Base-by-base conservation (phyloP, 2,888 invertebrate genomes). In the Idaea straminata region DNA sequence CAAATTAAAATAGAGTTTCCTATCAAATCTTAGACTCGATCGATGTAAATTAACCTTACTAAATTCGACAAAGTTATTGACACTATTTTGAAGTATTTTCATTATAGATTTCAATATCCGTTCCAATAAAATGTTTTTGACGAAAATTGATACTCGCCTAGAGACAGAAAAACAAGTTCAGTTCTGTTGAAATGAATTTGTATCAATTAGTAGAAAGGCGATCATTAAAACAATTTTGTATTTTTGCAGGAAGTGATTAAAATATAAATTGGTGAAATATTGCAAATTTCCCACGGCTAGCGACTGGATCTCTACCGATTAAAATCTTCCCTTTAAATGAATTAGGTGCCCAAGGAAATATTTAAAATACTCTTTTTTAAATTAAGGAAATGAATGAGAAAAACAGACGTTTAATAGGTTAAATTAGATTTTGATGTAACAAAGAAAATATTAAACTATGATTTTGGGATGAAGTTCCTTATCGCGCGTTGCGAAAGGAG, bases 41-140 rank as follows among this genome's bases (percentile, higher is more conserved):
- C 25, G 25, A 3, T 25, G 47, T 47, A 36, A 63, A 61, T 67
- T 59, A 15, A 59, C 16, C 5, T 59, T 59, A 60, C 66, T 15
- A 61, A 68, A 70, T 70, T 71, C 62, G 59, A 62, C 66, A 47
- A 47, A 47, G 47, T 10, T 13, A 47, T 5, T 47, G 47, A 47
- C 47, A 3, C 47, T 47, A 47, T 47, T 47, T 47, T 47, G 47
- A 7, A 6, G 47, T 13, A 47, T 47, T 47, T 47, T 47, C 6
- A 7, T 47, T 47, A 47, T 47, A 47, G 47, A 47, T 47, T 47
- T 47, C 5, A 47, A 47, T 47, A 47, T 10, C 47, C 10, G 4
- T 5, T 47, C 7, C 4, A 47, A 10, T 13, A 10, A 47, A 47
- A 47, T 47, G 47, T 47, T 47, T 47, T 13, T 13, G 47, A 47